Evolutionary conservation across 2,888 invertebrate species (phyloP).

Genomic region (Cephonodes hylas): DNA sequence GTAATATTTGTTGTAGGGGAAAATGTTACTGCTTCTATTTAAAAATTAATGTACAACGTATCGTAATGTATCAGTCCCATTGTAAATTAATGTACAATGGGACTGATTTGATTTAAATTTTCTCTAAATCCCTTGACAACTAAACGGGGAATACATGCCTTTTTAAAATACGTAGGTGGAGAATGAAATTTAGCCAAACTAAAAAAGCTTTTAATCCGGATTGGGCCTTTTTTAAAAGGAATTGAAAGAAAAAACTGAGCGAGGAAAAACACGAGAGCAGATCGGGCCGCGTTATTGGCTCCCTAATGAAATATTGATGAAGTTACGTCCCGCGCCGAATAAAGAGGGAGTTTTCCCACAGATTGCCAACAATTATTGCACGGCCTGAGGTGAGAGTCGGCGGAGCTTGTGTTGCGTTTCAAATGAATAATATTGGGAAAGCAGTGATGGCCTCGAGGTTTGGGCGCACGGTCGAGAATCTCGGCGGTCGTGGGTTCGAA

Average conservation of each 20-base stretch:
- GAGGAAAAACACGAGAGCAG: constrained; percentile 17
- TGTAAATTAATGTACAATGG: background rate
- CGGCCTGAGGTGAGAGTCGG: background rate
- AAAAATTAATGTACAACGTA: too few species aligned
- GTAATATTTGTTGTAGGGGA: background rate
- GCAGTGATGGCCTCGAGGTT: too few species aligned
- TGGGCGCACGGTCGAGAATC: too few species aligned
- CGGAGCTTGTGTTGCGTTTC: background rate
- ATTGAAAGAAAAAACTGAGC: constrained; percentile 18
- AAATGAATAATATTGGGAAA: background rate
- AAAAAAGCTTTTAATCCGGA: constrained; percentile 18
- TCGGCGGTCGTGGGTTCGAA: too few species aligned
- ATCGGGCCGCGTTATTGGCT: constrained; percentile 19
- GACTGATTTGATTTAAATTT: background rate
- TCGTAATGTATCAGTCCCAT: too few species aligned
- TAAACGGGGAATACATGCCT: background rate
- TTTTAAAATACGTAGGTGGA: background rate
- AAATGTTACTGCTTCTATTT: too few species aligned
- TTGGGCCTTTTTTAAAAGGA: constrained; percentile 17
- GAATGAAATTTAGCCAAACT: background rate
- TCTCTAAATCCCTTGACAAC: background rate
- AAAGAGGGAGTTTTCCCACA: background rate
- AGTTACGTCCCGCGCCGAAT: constrained; percentile 10
- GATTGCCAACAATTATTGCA: constrained; percentile 10
- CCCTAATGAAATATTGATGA: constrained; percentile 29